phyloP scores from a whole-genome alignment of 2,797 vertebrate genomes.

The Neosilurus mollespiculum region DNA sequence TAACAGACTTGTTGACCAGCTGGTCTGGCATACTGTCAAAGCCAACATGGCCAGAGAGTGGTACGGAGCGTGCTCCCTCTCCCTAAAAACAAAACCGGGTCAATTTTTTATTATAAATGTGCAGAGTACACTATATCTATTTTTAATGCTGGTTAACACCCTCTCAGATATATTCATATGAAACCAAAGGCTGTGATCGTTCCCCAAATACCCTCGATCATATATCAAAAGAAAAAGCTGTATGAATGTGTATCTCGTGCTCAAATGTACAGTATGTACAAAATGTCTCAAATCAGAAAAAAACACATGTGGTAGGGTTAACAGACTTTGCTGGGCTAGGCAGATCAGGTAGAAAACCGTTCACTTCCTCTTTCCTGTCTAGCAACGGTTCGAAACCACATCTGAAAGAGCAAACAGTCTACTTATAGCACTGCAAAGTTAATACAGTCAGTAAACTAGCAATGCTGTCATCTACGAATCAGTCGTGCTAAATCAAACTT shows the following conservation, averaged over 20 bases:
- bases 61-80: constrained; percentile 89
- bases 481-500: not conserved
- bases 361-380: constrained; percentile 82
- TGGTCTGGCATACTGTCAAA: constrained; percentile 99
- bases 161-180: not conserved
- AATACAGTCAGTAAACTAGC: not conserved
- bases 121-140: not conserved
- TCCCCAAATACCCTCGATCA: not conserved
- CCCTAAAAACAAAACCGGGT: constrained; percentile 72
- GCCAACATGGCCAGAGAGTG: constrained; percentile 94
- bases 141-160: not conserved
- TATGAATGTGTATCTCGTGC: not conserved
- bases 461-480: not conserved
- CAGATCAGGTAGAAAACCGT: constrained; percentile 47
- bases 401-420: constrained; percentile 55
- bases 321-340: not conserved
- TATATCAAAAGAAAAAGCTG: not conserved
- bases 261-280: not conserved
- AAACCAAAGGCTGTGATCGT: not conserved
- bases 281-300: not conserved
- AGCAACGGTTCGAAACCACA: constrained; percentile 71
- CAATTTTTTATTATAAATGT: constrained; percentile 32
- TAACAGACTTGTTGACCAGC: constrained; percentile 98
- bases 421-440: not conserved
- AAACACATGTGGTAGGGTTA: not conserved